phyloP scores from a whole-genome alignment of 1,140 invertebrate genomes.

The Aphis gossypii region DNA sequence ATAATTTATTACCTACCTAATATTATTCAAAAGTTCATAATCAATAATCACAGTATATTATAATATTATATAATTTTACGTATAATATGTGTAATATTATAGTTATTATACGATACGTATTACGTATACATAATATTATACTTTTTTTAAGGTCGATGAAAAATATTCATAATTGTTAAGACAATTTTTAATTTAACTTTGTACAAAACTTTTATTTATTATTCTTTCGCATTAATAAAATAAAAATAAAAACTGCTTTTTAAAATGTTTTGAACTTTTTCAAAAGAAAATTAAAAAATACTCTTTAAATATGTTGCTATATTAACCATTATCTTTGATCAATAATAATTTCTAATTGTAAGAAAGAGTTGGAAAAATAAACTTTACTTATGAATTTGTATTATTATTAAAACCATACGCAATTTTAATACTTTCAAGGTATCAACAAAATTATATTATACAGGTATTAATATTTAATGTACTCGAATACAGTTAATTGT shows the following conservation, averaged over 20 bases:
- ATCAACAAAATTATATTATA: background rate
- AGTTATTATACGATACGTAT: too few species aligned
- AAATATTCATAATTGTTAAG: background rate
- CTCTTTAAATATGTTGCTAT: background rate
- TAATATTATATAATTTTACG: background rate
- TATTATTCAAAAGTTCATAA: background rate
- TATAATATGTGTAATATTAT: too few species aligned
- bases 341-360: background rate
- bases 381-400: background rate
- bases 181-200: slow-evolving; percentile 3
- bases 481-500: background rate
- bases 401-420: background rate
- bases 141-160: too few species aligned
- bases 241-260: background rate
- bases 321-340: background rate
- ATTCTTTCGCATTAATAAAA: background rate
- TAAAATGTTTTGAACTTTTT: background rate
- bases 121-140: too few species aligned
- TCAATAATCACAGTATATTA: background rate
- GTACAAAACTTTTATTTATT: background rate
- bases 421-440: background rate
- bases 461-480: background rate
- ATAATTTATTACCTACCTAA: too few species aligned
- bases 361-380: background rate
- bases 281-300: background rate